These are phyloP conservation scores for Cactoblastis cactorum DNA, from an alignment of 2,888 invertebrate species.

Conservation along the genomic window DNA sequence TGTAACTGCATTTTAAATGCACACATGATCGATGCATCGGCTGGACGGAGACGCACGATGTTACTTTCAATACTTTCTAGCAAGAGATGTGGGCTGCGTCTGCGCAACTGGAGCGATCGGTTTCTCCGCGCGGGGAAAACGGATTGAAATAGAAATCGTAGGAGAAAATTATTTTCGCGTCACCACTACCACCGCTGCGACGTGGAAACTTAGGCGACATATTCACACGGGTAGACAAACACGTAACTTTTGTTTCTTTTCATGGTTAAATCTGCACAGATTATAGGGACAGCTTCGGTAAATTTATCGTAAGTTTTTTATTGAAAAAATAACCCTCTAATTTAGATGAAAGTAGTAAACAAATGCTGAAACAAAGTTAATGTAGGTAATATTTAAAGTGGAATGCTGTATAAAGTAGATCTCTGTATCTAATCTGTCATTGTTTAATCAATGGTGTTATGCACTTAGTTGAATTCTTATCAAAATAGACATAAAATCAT, in stretches of 20 bases:
- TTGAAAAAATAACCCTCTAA: no score
- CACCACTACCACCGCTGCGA: conserved; percentile 43
- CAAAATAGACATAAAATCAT: no score
- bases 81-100: conserved; percentile 77
- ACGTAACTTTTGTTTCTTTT: not conserved
- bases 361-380: no score
- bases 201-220: conserved; percentile 45
- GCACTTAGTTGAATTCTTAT: no score
- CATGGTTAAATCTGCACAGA: not conserved
- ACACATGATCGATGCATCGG: conserved; percentile 67
- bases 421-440: no score
- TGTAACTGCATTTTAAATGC: conserved; percentile 36
- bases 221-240: conserved; percentile 9
- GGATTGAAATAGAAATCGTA: conserved; percentile 78
- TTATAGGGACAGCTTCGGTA: not conserved
- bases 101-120: conserved; percentile 76
- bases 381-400: no score
- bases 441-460: no score
- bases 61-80: conserved; percentile 79
- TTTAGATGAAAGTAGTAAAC: no score
- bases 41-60: conserved; percentile 65
- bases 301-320: no score
- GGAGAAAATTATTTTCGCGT: conserved; percentile 75
- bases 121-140: conserved; percentile 76
- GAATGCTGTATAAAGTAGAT: no score